Percentiles rank a stretch among this genome's conserved stretches.
Conservation (phyloP, 2,888 invertebrate species). For the Poecilobothrus nobilitatus region DNA sequence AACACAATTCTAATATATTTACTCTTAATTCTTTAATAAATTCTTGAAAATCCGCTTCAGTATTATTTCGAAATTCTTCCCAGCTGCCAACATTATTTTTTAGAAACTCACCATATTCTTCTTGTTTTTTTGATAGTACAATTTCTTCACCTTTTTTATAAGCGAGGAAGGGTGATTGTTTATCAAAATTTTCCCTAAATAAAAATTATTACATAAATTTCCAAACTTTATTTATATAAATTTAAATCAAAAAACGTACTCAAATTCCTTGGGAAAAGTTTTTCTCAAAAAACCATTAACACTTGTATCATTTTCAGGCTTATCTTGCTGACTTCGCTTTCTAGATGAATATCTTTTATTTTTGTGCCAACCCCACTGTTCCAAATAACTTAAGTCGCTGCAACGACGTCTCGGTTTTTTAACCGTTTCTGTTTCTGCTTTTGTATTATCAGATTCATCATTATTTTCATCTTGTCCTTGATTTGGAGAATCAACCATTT, state of each 20-base stretch:
- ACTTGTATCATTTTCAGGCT: slow-evolving; percentile 31
- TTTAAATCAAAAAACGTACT: slow-evolving; percentile 22
- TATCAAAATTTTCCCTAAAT: slow-evolving; percentile 27
- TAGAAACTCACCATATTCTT: slow-evolving; percentile 12
- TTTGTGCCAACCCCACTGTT: slow-evolving; percentile 70
- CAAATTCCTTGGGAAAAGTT: slow-evolving; percentile 30
- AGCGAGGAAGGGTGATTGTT: slow-evolving; percentile 28
- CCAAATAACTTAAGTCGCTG: slow-evolving; percentile 61
- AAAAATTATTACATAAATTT: background rate
- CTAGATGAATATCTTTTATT: slow-evolving; percentile 33
- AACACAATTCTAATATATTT: slow-evolving; percentile 8
- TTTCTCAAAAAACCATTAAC: slow-evolving; percentile 32
- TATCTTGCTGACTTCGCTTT: slow-evolving; percentile 32
- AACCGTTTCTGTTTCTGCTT: slow-evolving; percentile 29
- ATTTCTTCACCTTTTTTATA: slow-evolving; percentile 17
- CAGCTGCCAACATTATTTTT: slow-evolving; percentile 18
- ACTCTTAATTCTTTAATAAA: slow-evolving; percentile 27
- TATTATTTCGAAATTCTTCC: slow-evolving; percentile 27
- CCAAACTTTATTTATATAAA: background rate
- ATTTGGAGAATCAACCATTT: slow-evolving; percentile 19
- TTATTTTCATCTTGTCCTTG: slow-evolving; percentile 18
- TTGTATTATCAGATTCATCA: slow-evolving; percentile 29
- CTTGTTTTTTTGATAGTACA: slow-evolving; percentile 11
- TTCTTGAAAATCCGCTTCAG: slow-evolving; percentile 26
- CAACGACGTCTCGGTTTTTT: slow-evolving; percentile 54